Evolutionary conservation across 2,888 invertebrate species (phyloP).

Genomic region (Calameuta filiformis): DNA sequence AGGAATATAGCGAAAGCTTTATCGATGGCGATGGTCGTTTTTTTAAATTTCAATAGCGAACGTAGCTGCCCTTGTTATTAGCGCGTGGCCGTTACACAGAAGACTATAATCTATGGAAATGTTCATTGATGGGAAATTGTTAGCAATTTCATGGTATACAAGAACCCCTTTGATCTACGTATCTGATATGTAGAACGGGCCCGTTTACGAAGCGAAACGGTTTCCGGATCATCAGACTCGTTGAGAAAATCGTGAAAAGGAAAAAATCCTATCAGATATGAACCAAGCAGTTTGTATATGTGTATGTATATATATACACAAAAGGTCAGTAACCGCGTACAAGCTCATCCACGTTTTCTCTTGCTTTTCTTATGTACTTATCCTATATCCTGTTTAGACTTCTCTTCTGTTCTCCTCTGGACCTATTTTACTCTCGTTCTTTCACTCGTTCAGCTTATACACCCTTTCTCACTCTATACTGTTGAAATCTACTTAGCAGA

Average conservation of each 20-base stretch:
- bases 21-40: neutral
- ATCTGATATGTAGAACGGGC: neutral
- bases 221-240: slow-evolving; percentile 1
- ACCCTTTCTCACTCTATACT: neutral
- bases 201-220: neutral
- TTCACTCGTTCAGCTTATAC: neutral
- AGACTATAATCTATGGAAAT: neutral
- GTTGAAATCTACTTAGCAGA: slow-evolving; percentile 48
- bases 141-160: neutral
- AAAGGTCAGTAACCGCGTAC: neutral
- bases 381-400: neutral
- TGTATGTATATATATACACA: neutral
- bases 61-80: neutral
- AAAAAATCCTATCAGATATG: neutral
- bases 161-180: neutral
- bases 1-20: neutral
- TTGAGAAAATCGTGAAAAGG: neutral
- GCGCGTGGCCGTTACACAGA: neutral
- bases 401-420: neutral
- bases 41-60: neutral
- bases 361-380: neutral
- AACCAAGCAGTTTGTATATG: neutral
- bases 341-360: neutral
- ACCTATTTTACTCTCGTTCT: neutral
- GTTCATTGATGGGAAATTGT: slow-evolving; percentile 1